Base-by-base conservation (phyloP, 2,113 vertebrate species). In the Spizaetus ornatus region DNA sequence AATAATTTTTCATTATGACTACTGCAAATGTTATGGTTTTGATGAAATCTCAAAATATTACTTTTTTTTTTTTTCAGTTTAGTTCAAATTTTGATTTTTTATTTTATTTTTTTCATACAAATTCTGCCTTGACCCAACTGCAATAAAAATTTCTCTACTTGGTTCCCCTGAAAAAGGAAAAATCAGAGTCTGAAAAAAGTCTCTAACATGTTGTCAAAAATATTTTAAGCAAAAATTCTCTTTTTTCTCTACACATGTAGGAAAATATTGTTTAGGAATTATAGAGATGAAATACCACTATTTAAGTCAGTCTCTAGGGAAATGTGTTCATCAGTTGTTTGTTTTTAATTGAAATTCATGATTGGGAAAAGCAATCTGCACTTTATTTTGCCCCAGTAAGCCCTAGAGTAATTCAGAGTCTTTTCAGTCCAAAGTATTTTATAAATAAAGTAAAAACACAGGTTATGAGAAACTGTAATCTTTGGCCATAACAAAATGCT, bases 381-480 rank as follows among this genome's bases (percentile, higher is more conserved):
- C 72, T 96, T 92, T 23, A 78, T 45, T 50, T 90, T 78, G 63
- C 12, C 23, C 85, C 71, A 83, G 55, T 86, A 93, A 96, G 26
- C 50, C 71, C 67, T 73, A 80, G 34, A 83, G 76, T 93, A 86
- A 96, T 83, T 92, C 90, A 85, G 38, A 85, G 13, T 80, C 66
- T 88, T 61, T 85, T 79, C 55, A 80, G 38, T 76, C 36, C 42
- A 2, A 92, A 93, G 66, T 73, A 90, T 95, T 96, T 90, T 73
- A 90, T 81, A 93, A 80, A 94, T 79, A 89, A 92, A 95, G 59
- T 77, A 92, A 95, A 93, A 93, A 59, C 43, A 81, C 50, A 71
- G 61, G 50, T 62, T 90, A 82, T 13, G 20, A 93, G 52, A 82
- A 95, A 70, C 50, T 69, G 45, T 78, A 91, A 85, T 89, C 86